These are phyloP conservation scores for Abramis brama DNA, from an alignment of 2,113 vertebrate genomes.

Conservation along the genomic window DNA sequence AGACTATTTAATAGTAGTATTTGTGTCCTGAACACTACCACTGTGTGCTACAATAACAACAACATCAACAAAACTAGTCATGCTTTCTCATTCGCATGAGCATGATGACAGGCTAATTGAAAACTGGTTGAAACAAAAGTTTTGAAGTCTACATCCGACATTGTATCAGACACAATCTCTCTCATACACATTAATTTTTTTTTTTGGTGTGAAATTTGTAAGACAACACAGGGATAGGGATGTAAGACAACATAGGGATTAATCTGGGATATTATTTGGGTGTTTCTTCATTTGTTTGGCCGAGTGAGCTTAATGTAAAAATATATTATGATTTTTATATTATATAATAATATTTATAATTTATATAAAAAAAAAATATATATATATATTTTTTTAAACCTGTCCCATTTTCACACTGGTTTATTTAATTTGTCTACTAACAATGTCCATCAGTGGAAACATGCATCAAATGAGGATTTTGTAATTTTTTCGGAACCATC, in stretches of 20 bases:
- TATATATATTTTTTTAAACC: too few relatives aligned
- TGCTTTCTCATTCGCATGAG: neutral
- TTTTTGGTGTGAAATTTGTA: too few relatives aligned
- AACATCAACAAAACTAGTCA: neutral
- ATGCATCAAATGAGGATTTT: neutral
- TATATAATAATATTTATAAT: neutral
- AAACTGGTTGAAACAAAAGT: neutral
- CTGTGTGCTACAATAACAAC: neutral
- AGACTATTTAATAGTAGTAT: neutral
- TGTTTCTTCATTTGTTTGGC: neutral
- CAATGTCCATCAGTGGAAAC: neutral
- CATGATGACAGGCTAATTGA: neutral
- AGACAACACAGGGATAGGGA: neutral
- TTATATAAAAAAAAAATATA: neutral
- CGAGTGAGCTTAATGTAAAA: neutral
- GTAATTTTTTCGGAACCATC: neutral
- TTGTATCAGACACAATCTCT: neutral
- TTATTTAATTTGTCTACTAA: neutral
- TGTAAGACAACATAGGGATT: neutral
- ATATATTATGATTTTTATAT: neutral
- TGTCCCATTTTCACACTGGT: neutral
- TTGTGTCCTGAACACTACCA: neutral
- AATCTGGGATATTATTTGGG: neutral
- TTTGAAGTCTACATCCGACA: neutral
- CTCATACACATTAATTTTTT: neutral